phyloP scores from a whole-genome alignment of 2,797 vertebrate species.

The Chlorospingus flavigularis region DNA sequence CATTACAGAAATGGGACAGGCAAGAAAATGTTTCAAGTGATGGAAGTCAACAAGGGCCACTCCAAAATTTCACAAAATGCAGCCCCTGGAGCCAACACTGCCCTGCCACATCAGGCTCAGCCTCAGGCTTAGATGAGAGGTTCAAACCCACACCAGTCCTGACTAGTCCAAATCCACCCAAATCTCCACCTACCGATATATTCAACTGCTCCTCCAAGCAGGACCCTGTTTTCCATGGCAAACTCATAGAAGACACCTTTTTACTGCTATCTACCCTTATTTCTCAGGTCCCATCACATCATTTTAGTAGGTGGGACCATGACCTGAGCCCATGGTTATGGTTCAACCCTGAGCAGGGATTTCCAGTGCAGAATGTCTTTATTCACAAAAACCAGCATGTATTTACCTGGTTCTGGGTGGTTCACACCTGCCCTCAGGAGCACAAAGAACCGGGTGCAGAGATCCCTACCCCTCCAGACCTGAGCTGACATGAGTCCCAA shows the following conservation, averaged over 20 bases:
- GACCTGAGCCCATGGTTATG: neutral
- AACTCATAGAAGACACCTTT: neutral
- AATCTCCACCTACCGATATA: neutral
- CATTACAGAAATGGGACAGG: neutral
- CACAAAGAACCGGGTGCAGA: neutral
- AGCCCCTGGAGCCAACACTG: neutral
- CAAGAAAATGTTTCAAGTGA: neutral
- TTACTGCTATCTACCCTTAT: neutral
- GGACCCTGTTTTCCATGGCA: neutral
- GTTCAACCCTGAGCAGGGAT: neutral
- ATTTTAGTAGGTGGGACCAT: neutral
- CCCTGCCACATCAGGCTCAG: neutral
- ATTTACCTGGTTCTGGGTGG: neutral
- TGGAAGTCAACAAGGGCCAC: neutral
- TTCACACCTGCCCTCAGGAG: neutral
- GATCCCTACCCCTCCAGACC: neutral
- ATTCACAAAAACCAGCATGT: fast-evolving
- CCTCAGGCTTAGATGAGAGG: neutral
- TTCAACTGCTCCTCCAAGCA: neutral
- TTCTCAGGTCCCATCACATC: neutral
- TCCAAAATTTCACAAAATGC: neutral
- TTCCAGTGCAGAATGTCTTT: neutral
- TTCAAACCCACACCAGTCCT: neutral
- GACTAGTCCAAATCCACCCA: neutral
- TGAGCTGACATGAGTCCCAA: neutral